Evolutionary conservation across 2,797 vertebrate species (phyloP), one percentile per base, ranked within the genome.

Genomic region (Acanthiza pusilla): DNA sequence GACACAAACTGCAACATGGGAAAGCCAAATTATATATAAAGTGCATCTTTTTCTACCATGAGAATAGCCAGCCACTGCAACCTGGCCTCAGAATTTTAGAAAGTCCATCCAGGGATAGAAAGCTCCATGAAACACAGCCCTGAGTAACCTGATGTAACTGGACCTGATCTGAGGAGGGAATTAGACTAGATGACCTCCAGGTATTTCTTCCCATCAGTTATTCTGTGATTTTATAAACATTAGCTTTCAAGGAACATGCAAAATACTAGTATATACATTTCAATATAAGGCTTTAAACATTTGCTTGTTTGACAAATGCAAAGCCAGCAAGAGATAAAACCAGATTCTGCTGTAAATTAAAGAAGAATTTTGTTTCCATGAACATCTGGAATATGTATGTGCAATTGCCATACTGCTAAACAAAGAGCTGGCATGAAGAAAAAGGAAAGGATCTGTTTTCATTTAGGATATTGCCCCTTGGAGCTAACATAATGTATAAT

Each of bases 401-500:
- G 84, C 79, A 87, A 81, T 47, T 80, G 70, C 60, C 51, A 55
- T 32, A 71, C 38, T 72, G 36, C 61, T 78, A 92, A 96, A 97
- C 87, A 96, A 97, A 97, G 91, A 96, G 68, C 16, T 95, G 93
- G 97, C 91, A 95, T 55, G 68, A 95, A 91, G 80, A 85, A 94
- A 93, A 91, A 95, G 73, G 72, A 84, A 88, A 85, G 86, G 66
- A 92, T 97, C 95, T 97, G 96, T 72, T 98, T 97, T 88, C 63
- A 94, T 93, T 98, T 97, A 97, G 91, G 81, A 91, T 89, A 84
- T 60, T 96, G 70, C 84, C 91, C 84, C 88, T 93, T 82, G 82
- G 63, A 97, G 90, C 68, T 96, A 89, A 84, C 66, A 66, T 68
- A 87, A 34, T 88, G 43, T 50, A 93, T 91, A 94, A 93, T 92